Conservation (phyloP, 2,888 invertebrate genomes). For the Rhopalosiphum nymphaeae region DNA sequence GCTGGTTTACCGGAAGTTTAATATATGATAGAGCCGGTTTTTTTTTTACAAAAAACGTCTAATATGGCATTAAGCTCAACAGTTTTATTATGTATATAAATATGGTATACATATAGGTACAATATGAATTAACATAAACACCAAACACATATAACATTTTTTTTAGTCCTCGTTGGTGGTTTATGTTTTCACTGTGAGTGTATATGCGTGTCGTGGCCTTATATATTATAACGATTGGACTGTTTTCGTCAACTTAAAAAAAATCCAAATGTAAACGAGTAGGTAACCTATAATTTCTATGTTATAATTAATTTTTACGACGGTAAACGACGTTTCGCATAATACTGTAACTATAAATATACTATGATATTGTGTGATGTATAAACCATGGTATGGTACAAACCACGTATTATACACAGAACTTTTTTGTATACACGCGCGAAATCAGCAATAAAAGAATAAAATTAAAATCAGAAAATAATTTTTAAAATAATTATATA, state of each 20-base stretch:
- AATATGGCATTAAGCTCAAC: neutral
- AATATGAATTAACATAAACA: slow-evolving; percentile 2
- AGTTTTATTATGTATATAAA: neutral
- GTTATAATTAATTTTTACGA: neutral
- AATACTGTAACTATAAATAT: neutral
- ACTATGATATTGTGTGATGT: neutral
- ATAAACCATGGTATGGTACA: neutral
- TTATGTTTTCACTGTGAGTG: neutral
- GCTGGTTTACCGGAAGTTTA: neutral
- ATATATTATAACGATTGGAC: neutral
- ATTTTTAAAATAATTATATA: neutral
- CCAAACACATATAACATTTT: neutral
- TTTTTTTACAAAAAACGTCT: neutral
- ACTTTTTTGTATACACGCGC: neutral
- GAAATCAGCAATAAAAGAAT: neutral
- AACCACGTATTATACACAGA: neutral
- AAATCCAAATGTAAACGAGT: neutral
- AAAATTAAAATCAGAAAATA: neutral
- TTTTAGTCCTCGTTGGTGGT: neutral
- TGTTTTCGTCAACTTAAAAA: neutral
- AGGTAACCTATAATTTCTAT: neutral
- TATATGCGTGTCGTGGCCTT: neutral
- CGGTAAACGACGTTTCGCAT: neutral
- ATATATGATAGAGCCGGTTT: neutral
- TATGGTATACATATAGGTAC: neutral